Evolutionary conservation across 2,113 vertebrate genomes (phyloP), one percentile per base, ranked within the genome.

Genomic region (Spheniscus mendiculus): DNA sequence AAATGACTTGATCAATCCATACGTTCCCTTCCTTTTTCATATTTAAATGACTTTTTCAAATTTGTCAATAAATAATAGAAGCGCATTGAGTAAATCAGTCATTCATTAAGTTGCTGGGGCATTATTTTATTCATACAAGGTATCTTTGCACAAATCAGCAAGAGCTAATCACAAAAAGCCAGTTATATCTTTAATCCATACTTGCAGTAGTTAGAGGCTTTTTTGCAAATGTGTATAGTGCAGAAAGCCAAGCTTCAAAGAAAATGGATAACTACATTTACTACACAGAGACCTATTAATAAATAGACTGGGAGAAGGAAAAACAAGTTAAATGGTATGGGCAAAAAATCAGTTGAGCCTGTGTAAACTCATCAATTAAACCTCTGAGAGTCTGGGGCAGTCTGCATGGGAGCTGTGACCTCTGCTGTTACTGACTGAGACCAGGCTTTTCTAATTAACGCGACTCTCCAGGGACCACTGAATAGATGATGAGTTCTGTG

Each of bases 311-410:
- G 26, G 16, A 74, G 59, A 83, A 89, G 50, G 71, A 66, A 70
- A 89, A 90, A 22, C 71, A 95, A 86, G 38, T 89, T 78, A 93
- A 96, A 92, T 53, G 12, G 38, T 78, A n/a, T 25, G 20, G 45
- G 50, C 85, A 88, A 93, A 86, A 86, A 83, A 67, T 62, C 59
- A 40, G 47, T 47, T 10, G 6, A 87, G 67, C 17, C 22, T 74
- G 38, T 84, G 67, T 94, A 96, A 96, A 96, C 84, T 84, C 76
- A 92, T 71, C 63, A 86, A 40, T 94, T 96, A 92, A 87, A 70
- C 14, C 29, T 58, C 4, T 2, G 42, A 80, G 58, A 58, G 38
- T 36, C 55, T 84, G 59, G 50, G 49, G 53, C 36, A 50, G 38
- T 30, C 63, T 94, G 58, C 32, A 38, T 25, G 29, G 74, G 38